Percentiles rank a stretch among this genome's conserved stretches.
phyloP scores from a whole-genome alignment of 2,113 vertebrate genomes.

The Xerus inauris region DNA sequence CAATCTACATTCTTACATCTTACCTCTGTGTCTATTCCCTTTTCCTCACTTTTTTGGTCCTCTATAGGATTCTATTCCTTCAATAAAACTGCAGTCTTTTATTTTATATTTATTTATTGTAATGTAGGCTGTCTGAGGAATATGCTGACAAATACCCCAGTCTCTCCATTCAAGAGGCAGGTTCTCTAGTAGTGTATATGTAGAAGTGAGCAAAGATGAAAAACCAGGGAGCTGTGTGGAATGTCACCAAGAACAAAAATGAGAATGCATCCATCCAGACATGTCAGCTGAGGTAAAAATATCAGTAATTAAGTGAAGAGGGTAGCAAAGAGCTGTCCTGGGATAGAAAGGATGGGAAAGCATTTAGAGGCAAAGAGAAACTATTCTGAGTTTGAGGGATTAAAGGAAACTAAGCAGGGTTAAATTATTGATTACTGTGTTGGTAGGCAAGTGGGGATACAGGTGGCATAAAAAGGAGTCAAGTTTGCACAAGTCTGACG shows the following conservation, averaged over 20 bases:
- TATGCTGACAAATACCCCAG: background rate
- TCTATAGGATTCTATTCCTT: background rate
- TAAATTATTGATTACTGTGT: background rate
- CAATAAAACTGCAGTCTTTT: background rate
- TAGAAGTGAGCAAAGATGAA: background rate
- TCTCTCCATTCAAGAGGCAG: background rate
- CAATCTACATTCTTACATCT: background rate
- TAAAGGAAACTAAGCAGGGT: background rate
- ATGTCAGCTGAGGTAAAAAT: background rate
- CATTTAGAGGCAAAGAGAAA: background rate
- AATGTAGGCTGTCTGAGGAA: background rate
- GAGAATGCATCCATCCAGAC: background rate
- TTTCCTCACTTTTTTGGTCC: background rate
- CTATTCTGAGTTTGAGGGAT: background rate
- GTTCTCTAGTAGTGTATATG: background rate
- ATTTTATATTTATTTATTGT: background rate
- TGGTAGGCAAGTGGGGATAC: background rate
- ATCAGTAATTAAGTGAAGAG: background rate
- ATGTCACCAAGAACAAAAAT: background rate
- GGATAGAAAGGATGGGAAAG: background rate
- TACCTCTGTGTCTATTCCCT: background rate
- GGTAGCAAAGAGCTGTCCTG: background rate
- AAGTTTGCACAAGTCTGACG: background rate
- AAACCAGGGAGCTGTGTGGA: fast-evolving
- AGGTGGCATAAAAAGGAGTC: background rate